Evolutionary conservation across 2,888 invertebrate genomes (phyloP), one percentile per base, ranked within the genome.

Genomic region (Dendrolimus houi): DNA sequence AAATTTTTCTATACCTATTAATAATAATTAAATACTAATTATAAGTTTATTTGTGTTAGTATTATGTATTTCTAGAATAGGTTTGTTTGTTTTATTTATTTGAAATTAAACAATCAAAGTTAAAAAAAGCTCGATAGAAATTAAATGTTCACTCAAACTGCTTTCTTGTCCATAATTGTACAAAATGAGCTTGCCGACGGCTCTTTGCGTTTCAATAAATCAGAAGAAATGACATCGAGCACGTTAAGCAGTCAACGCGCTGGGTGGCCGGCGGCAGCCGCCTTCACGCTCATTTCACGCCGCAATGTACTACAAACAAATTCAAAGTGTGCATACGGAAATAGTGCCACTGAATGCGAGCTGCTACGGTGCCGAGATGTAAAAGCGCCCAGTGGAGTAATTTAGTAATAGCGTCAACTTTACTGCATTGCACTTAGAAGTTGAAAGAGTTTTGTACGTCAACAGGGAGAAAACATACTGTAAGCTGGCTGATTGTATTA

Each of bases 221-320:
- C 89, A 87, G 80, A 77, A 81, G 87, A 83, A 83, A 86, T 89
- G 88, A 88, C 86, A 79, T 75, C 81, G 70, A 68, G 69, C 79
- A 84, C 84, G 86, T 85, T 85, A 86, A 78, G 76, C 87, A 85
- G 85, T 87, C 87, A 79, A 70, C 85, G 72, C 88, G 59, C 81
- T 89, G 89, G 89, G 89, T 89, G 89, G 88, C 81, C 88, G 77
- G 72, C 63, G 64, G 71, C 72, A 76, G 81, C 77, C 83, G 83
- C 77, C 78, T 84, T 81, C 75, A 83, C 82, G 87, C 80, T 77
- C 81, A 85, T 87, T 87, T 85, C 84, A 87, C 81, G 78, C 77
- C 64, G 71, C 70, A 68, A 71, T 74, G 72, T 72, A 77, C 75
- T 74, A 83, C 82, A 83, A 84, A 87, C 83, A 83, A 84, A 82